Evolutionary conservation across 2,888 invertebrate genomes (phyloP), one percentile per base, ranked within the genome.

Genomic region (Congeria kusceri): DNA sequence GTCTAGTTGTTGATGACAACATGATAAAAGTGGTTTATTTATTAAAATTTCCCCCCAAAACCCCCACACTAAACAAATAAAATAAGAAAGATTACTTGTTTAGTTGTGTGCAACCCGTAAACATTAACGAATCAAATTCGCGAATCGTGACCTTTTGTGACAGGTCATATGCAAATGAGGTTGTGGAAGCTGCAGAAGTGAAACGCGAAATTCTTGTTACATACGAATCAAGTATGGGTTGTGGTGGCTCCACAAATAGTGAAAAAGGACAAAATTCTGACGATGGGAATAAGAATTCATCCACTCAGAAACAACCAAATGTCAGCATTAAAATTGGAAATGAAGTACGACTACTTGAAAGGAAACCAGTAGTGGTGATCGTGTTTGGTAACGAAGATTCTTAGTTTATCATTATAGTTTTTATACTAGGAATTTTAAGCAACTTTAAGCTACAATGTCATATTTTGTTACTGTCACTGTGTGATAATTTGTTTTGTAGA

Each of bases 321-420:
- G 83, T 89, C 25, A 84, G 81, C 62, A 82, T 90, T 28, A 75
- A 81, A 61, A 68, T 86, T 28, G 89, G 88, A 61, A 77, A 78
- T 62, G 82, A 76, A 46, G 89, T 87, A 11, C 84, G 84, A 58
- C 32, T 87, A 7, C 29, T 69, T 56, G 85, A 87, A 27, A 61
- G 57, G 58, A 63, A 76, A n/a, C 85, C 86, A 3, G 75, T 73
- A 44, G 64, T 88, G 11, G 83, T 90, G 20, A 86, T 90, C 69
- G 86, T 89, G 4, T 90, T 89, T 75, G 89, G 89, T 90, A 64
- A 88, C 64, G 58, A 25, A 44, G 46, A 44, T 7, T 15, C 3
- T 15, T 18, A 18, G 29, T 39, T 29, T 13, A 18, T n/a, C n/a
- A n/a, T n/a, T n/a, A n/a, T n/a, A n/a, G n/a, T n/a, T n/a, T n/a